Conservation (phyloP, 1,140 invertebrate genomes). For the Eumeta japonica region DNA sequence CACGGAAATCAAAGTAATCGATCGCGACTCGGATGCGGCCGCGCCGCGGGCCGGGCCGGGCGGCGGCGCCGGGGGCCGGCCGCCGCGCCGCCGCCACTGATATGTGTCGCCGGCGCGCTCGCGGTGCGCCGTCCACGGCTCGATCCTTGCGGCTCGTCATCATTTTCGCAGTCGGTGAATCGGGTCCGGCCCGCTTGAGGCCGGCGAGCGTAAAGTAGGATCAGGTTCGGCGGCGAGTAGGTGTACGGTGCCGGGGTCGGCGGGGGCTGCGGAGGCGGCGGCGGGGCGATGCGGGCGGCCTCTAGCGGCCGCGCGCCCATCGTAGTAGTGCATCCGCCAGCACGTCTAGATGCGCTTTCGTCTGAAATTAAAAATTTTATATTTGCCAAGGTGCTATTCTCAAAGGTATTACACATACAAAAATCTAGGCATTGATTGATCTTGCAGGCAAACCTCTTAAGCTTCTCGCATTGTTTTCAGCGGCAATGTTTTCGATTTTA, state of each 20-base stretch:
- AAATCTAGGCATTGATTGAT: too few species aligned
- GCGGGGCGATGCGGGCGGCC: conserved; percentile 17
- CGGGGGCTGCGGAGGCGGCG: conserved; percentile 27
- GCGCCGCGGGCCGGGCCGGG: conserved; percentile 13
- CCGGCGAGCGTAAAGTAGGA: background rate
- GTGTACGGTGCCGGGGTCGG: conserved; percentile 29
- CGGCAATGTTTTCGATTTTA: too few species aligned
- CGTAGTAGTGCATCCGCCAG: conserved; percentile 87
- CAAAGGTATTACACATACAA: too few species aligned
- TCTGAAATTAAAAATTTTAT: conserved; percentile 70
- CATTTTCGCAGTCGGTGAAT: background rate
- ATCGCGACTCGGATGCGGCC: too few species aligned
- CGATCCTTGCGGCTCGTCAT: background rate
- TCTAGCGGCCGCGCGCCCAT: conserved; percentile 87
- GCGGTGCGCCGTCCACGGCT: background rate
- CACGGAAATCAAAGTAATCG: background rate
- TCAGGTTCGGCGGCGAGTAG: too few species aligned
- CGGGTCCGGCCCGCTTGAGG: background rate
- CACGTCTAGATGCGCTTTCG: conserved; percentile 91
- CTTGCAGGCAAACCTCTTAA: too few species aligned
- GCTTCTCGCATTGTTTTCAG: too few species aligned
- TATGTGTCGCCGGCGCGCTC: background rate
- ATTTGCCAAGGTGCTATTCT: too few species aligned
- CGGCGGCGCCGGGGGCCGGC: background rate
- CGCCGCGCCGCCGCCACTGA: background rate